phyloP scores from a whole-genome alignment of 2,888 invertebrate genomes.

The Meganola albula region DNA sequence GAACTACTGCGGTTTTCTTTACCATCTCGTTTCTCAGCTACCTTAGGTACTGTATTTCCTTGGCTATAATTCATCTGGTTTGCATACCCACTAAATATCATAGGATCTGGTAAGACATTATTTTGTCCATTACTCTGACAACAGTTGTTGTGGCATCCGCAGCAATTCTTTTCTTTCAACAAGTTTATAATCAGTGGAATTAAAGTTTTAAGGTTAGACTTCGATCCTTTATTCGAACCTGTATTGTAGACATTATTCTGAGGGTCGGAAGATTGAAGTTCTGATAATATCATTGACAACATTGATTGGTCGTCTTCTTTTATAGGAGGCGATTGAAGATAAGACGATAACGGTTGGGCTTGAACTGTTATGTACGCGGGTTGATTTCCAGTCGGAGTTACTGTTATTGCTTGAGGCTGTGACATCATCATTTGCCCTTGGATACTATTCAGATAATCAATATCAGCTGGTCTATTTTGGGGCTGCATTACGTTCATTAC shows the following conservation, averaged over 20 bases:
- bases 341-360: conserved; percentile 22
- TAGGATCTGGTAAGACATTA: conserved; percentile 22
- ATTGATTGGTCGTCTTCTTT: conserved; percentile 26
- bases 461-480: conserved; percentile 9
- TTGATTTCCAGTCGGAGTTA: conserved; percentile 23
- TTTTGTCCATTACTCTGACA: conserved; percentile 20
- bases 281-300: conserved; percentile 31
- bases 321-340: conserved; percentile 18
- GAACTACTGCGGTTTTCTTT: conserved; percentile 11
- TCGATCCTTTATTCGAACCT: conserved; percentile 28
- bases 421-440: conserved; percentile 3
- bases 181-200: conserved; percentile 57
- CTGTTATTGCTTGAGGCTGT: conserved; percentile 17
- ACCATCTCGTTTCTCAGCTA: background rate
- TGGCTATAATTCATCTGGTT: conserved; percentile 38
- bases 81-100: conserved; percentile 38
- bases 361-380: conserved; percentile 30
- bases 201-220: conserved; percentile 47
- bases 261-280: conserved; percentile 20
- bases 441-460: conserved; percentile 5
- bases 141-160: conserved; percentile 38
- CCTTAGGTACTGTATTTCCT: conserved; percentile 2
- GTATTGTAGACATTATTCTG: conserved; percentile 20
- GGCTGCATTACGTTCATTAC: conserved; percentile 6
- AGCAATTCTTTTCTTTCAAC: conserved; percentile 47